Conservation (phyloP, 2,888 invertebrate species). For the Chymomyza caudatula region DNA sequence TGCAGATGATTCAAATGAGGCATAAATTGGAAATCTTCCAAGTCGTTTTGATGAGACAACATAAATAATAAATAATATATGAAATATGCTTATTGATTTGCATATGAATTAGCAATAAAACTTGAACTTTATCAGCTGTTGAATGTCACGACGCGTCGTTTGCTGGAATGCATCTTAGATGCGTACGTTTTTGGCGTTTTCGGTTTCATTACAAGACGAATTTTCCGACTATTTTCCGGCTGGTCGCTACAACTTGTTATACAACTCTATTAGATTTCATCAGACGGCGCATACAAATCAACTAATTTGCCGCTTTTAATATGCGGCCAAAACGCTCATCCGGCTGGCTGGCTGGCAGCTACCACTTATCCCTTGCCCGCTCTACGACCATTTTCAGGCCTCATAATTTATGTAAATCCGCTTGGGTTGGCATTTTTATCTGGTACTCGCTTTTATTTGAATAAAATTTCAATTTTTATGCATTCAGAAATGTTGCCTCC, state of each 20-base stretch:
- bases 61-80: neutral
- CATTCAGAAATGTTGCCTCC: slow-evolving; percentile 29
- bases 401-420: slow-evolving; percentile 65
- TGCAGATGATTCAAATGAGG: slow-evolving; percentile 39
- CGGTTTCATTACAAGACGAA: neutral
- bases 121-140: slow-evolving; percentile 61
- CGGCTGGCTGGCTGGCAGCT: neutral
- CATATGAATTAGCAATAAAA: slow-evolving; percentile 67
- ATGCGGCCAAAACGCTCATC: slow-evolving; percentile 26
- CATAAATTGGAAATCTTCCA: slow-evolving; percentile 27
- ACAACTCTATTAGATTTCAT: slow-evolving; percentile 65
- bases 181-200: neutral
- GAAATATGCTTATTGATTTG: slow-evolving; percentile 32
- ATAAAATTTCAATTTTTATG: slow-evolving; percentile 64
- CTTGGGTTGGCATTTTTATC: slow-evolving; percentile 27
- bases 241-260: slow-evolving; percentile 48
- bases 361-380: neutral
- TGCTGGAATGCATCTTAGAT: neutral
- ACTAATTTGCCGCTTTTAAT: slow-evolving; percentile 58
- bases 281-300: slow-evolving; percentile 57
- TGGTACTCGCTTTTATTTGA: slow-evolving; percentile 44
- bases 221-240: neutral
- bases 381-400: slow-evolving; percentile 13
- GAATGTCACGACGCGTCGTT: slow-evolving; percentile 23
- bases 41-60: neutral